These are phyloP conservation scores for Urocyon cinereoargenteus DNA, from an alignment of 2,797 vertebrate species.

Conservation along the genomic window DNA sequence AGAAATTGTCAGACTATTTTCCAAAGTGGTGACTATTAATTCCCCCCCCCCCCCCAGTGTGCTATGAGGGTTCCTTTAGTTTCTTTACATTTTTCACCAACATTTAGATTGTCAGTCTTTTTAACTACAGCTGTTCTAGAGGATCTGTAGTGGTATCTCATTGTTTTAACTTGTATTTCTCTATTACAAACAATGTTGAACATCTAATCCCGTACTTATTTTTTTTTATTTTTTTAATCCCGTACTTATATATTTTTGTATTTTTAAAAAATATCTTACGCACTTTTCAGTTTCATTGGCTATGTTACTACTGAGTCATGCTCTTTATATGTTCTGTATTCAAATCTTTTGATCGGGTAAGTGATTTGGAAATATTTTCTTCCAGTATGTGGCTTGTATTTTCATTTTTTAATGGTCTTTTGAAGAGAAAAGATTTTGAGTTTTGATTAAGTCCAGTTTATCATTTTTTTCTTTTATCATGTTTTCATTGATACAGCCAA, in stretches of 20 bases:
- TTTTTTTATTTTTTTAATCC: not conserved
- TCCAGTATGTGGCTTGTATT: not conserved
- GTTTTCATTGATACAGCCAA: not conserved
- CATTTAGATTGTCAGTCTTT: not conserved
- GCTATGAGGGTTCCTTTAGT: not conserved
- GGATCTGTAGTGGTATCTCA: not conserved
- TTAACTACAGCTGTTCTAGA: not conserved
- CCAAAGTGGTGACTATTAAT: not conserved
- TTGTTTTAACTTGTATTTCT: not conserved
- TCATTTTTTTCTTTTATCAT: not conserved
- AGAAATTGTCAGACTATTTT: not conserved
- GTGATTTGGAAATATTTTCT: not conserved
- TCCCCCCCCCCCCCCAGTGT: not conserved
- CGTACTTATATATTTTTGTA: not conserved
- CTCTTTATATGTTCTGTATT: not conserved
- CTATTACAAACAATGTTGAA: not conserved
- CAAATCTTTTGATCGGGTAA: not conserved
- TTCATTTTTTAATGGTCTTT: not conserved
- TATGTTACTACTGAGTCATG: not conserved
- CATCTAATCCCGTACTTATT: not conserved
- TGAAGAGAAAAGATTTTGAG: not conserved
- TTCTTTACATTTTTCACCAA: not conserved
- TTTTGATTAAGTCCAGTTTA: not conserved
- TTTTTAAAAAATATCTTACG: not conserved
- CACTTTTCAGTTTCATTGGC: not conserved